Percentiles rank a stretch among this genome's conserved stretches.
phyloP scores from a whole-genome alignment of 2,888 invertebrate genomes.

The Volucella bombylans region DNA sequence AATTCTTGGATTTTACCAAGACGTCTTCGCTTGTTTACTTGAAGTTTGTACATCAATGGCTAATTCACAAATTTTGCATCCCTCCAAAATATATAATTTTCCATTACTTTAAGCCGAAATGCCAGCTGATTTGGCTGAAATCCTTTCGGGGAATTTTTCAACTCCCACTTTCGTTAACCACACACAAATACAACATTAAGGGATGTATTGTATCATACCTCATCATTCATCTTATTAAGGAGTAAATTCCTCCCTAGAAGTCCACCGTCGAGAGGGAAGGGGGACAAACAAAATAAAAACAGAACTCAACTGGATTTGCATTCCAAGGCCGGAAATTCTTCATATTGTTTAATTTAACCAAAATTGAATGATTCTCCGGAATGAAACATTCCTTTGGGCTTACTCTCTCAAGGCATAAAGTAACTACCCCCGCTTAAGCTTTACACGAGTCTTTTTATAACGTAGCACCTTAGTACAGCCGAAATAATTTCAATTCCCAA shows the following conservation, averaged over 20 bases:
- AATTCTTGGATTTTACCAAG: too few relatives aligned
- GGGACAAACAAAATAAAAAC: background rate
- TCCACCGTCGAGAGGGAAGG: background rate
- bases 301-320: slow-evolving; percentile 53
- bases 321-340: slow-evolving; percentile 65
- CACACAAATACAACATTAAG: slow-evolving; percentile 11
- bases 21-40: too few relatives aligned
- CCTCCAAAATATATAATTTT: slow-evolving; percentile 25
- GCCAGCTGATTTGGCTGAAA: slow-evolving; percentile 3
- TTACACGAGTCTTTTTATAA: background rate
- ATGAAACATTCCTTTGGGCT: slow-evolving; percentile 41
- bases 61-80: background rate
- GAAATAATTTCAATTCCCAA: slow-evolving; percentile 68
- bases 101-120: slow-evolving; percentile 18
- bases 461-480: slow-evolving; percentile 41
- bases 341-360: slow-evolving; percentile 56
- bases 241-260: slow-evolving; percentile 26
- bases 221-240: slow-evolving; percentile 64
- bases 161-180: background rate
- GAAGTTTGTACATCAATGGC: too few relatives aligned
- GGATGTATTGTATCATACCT: slow-evolving; percentile 12
- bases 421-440: slow-evolving; percentile 24
- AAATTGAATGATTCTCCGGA: slow-evolving; percentile 58
- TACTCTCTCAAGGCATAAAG: background rate
- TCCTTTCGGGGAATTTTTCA: slow-evolving; percentile 28